Base-by-base conservation (phyloP, 2,113 vertebrate genomes). In the Boulengerochromis microlepis region DNA sequence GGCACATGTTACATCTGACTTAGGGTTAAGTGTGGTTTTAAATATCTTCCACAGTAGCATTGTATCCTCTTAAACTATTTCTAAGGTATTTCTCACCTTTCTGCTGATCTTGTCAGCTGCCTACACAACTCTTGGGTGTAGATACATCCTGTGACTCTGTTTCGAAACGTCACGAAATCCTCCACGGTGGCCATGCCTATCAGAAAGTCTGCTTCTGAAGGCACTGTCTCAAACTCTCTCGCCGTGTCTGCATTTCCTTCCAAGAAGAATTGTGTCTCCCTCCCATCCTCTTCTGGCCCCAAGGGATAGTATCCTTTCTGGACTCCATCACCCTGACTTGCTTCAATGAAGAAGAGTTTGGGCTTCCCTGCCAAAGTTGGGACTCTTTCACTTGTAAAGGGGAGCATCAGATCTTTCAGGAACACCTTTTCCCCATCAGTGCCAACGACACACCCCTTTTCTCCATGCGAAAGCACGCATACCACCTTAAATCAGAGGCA, bases 321-420 rank as follows among this genome's bases (percentile, higher is more conserved):
- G 50, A 38, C 93, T 47, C 7, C 29, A 0, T 24, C 45, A 5
- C 97, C 97, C 93, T 98, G 97, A 88, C 97, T 98, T 4, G 98
- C 98, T 90, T 98, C 98, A 91, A 98, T 96, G 87, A 98, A 98
- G 95, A 98, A 98, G 24, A 98, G 90, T 90, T 98, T 98, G 9
- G 98, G 98, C 91, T 98, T 98, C 71, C 96, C 96, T 15, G 82
- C 90, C 81, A 98, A 95, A 0, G 96, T 96, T 12, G 3, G 91
- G 71, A 96, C 97, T 1, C 42, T 74, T 2, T 3, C 26, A 81
- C 96, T 96, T 11, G 69, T 96, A 92, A 98, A 98, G 76, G 87
- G 95, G 52, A 12, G 5, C 1, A 95, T 71, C 81, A 97, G 82
- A 0, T 96, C 84, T 38, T 38, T 5, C 38, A 38, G 10, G 10